Evolutionary conservation across 2,113 vertebrate species (phyloP).

Genomic region (Ammodytes marinus): DNA sequence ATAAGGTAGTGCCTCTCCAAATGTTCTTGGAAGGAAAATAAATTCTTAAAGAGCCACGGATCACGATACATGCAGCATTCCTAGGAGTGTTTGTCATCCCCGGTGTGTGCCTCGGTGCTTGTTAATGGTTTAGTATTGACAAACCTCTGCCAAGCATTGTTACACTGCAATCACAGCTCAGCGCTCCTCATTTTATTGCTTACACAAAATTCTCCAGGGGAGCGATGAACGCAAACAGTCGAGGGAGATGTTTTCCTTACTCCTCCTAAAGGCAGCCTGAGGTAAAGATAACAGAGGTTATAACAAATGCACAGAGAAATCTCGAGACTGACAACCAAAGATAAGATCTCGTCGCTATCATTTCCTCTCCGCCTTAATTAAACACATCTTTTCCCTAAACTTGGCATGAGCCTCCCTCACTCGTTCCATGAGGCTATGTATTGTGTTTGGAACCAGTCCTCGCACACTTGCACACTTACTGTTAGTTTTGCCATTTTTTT

Average conservation of each 20-base stretch:
- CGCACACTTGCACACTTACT: constrained; percentile 28
- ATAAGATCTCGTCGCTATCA: constrained; percentile 18
- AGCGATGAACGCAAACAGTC: constrained; percentile 55
- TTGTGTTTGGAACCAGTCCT: constrained; percentile 32
- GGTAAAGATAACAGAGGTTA: constrained; percentile 52
- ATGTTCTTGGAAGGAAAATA: constrained; percentile 48
- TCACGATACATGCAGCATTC: constrained; percentile 72
- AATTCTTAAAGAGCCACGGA: constrained; percentile 51
- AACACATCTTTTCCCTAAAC: constrained; percentile 38
- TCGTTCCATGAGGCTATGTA: neutral
- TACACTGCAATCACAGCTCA: constrained; percentile 37
- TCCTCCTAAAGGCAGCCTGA: constrained; percentile 38
- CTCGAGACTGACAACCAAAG: constrained; percentile 29
- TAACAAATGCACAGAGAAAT: constrained; percentile 39
- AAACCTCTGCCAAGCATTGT: constrained; percentile 53
- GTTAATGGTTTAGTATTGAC: constrained; percentile 68
- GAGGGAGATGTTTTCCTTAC: constrained; percentile 52
- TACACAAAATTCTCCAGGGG: constrained; percentile 48
- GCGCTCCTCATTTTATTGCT: constrained; percentile 51
- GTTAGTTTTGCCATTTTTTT: constrained; percentile 58
- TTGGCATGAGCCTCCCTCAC: constrained; percentile 23
- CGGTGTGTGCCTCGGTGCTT: constrained; percentile 45
- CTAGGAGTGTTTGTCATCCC: constrained; percentile 68
- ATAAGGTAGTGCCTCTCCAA: constrained; percentile 56
- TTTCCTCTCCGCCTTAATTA: constrained; percentile 53